Evolutionary conservation across 1,140 invertebrate genomes (phyloP).

Genomic region (Cyclargus thomasi): DNA sequence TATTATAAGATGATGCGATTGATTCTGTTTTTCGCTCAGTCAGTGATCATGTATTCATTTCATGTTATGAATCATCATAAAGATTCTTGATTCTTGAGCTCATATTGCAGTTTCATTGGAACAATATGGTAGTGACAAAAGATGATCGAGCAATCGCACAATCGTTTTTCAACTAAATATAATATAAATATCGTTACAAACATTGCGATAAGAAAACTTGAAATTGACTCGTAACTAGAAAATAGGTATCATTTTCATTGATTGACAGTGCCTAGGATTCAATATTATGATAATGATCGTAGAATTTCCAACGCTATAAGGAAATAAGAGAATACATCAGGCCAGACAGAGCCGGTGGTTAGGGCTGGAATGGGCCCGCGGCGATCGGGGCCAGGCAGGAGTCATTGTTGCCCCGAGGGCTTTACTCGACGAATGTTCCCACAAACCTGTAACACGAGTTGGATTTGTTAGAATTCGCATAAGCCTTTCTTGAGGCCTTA

Average conservation of each 20-base stretch:
- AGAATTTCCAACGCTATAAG: constrained; percentile 5
- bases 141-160: not conserved
- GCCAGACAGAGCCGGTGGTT: constrained; percentile 32
- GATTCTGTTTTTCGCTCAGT: not conserved
- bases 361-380: constrained; percentile 30
- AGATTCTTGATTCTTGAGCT: not conserved
- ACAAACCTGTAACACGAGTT: constrained; percentile 29
- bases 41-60: not conserved
- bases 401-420: constrained; percentile 30
- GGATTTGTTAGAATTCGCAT: not conserved
- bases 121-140: not conserved
- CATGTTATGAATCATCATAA: not conserved
- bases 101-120: not conserved
- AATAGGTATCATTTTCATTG: not conserved
- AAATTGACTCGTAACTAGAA: not conserved
- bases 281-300: not conserved
- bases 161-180: not conserved
- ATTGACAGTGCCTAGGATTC: not conserved
- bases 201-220: not conserved
- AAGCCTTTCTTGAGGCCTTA: not conserved
- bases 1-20: too few species aligned
- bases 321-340: constrained; percentile 14
- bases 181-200: not conserved
- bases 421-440: constrained; percentile 26
- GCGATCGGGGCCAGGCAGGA: constrained; percentile 28